A percentile compares a stretch with the other conserved stretches of the same genome.
Evolutionary conservation across 2,888 invertebrate species (phyloP).

Genomic region (Quadroppia sp.): DNA sequence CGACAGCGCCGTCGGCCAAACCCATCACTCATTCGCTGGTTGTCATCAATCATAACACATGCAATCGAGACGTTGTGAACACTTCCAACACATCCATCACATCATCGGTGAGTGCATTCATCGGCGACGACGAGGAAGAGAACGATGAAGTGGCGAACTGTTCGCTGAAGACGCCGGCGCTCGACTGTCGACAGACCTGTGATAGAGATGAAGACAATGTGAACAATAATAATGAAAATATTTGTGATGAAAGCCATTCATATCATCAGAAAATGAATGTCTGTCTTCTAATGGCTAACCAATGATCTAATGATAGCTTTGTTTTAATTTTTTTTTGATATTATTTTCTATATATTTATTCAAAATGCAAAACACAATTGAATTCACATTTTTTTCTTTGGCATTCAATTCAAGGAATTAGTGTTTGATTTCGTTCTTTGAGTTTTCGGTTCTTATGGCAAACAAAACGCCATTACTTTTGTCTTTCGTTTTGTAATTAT

Average conservation of each 20-base stretch:
- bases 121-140: background rate
- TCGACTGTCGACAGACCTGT: background rate
- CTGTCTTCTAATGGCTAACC: background rate
- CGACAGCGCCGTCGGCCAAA: background rate
- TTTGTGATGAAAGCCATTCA: background rate
- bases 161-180: background rate
- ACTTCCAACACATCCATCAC: background rate
- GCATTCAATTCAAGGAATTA: too few relatives aligned
- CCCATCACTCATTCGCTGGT: background rate
- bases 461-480: too few relatives aligned
- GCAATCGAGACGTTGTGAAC: background rate
- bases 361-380: background rate
- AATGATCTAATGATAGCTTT: background rate
- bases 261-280: background rate
- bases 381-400: background rate
- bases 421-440: too few relatives aligned
- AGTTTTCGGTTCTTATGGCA: too few relatives aligned
- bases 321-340: background rate
- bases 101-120: background rate
- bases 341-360: background rate
- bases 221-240: background rate
- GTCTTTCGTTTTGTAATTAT: too few relatives aligned
- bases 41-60: background rate
- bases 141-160: background rate
- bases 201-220: background rate